phyloP scores from a whole-genome alignment of 2,113 vertebrate genomes.

The Talpa occidentalis region DNA sequence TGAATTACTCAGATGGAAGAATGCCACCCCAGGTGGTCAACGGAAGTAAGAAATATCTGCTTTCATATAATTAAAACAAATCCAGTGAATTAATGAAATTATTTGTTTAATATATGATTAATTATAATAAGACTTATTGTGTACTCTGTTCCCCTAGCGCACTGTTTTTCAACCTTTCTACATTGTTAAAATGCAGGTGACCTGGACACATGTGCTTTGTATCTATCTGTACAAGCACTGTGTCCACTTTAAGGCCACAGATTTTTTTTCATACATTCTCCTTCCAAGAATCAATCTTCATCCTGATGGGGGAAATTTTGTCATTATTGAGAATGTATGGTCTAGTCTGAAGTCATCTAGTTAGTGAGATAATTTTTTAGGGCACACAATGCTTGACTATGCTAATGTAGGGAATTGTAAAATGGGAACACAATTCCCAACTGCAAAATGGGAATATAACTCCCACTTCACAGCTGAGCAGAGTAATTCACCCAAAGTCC shows the following conservation, averaged over 20 bases:
- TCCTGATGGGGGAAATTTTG: neutral
- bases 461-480: neutral
- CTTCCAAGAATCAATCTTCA: neutral
- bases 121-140: neutral
- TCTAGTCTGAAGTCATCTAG: neutral
- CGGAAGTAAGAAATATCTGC: neutral
- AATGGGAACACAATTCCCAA: too few species aligned
- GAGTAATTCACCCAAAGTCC: neutral
- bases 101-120: neutral
- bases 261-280: neutral
- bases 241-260: neutral
- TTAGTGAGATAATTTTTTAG: neutral
- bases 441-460: too few species aligned
- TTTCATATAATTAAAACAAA: slow-evolving; percentile 10
- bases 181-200: neutral
- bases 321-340: neutral
- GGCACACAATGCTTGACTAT: neutral
- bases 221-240: neutral
- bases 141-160: neutral
- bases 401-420: too few species aligned
- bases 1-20: slow-evolving; percentile 12
- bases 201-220: neutral
- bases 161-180: neutral
- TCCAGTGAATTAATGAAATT: slow-evolving; percentile 4
- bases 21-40: neutral